Evolutionary conservation across 2,113 vertebrate species (phyloP).

Genomic region (Pyxicephalus adspersus): DNA sequence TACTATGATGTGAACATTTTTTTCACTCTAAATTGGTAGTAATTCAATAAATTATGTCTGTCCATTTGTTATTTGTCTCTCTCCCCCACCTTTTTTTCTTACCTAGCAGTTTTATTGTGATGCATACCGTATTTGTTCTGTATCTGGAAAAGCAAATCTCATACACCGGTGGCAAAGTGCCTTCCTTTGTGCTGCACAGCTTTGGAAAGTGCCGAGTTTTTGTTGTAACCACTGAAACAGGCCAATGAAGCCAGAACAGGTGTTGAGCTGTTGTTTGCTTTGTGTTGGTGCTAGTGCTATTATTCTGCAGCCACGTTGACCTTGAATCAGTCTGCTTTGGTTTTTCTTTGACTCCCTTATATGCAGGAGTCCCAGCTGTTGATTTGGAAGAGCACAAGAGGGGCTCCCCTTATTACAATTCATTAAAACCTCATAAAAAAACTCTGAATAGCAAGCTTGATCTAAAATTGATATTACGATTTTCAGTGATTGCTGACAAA

Average conservation of each 20-base stretch:
- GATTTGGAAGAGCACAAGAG: neutral
- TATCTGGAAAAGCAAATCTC: neutral
- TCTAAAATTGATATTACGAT: no score
- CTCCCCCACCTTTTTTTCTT: neutral
- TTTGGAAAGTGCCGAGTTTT: neutral
- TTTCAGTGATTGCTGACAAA: no score
- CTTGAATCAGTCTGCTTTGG: conserved; percentile 7
- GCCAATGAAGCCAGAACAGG: conserved; percentile 21
- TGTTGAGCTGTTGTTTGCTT: conserved; percentile 24
- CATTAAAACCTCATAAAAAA: no score
- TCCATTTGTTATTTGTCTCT: neutral
- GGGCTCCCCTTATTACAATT: neutral
- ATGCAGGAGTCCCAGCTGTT: conserved; percentile 13
- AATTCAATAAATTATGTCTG: no score
- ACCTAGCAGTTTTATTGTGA: neutral
- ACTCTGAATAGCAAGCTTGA: no score
- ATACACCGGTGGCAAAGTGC: neutral
- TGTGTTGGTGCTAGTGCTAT: conserved; percentile 3
- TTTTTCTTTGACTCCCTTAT: conserved; percentile 11
- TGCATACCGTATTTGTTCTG: no score
- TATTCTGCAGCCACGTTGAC: neutral
- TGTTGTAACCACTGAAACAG: conserved; percentile 10
- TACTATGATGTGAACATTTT: no score
- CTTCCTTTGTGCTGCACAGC: conserved; percentile 3
- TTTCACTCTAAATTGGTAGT: no score